Base-by-base conservation (phyloP, 2,797 vertebrate species). In the Rallus crepitans region DNA sequence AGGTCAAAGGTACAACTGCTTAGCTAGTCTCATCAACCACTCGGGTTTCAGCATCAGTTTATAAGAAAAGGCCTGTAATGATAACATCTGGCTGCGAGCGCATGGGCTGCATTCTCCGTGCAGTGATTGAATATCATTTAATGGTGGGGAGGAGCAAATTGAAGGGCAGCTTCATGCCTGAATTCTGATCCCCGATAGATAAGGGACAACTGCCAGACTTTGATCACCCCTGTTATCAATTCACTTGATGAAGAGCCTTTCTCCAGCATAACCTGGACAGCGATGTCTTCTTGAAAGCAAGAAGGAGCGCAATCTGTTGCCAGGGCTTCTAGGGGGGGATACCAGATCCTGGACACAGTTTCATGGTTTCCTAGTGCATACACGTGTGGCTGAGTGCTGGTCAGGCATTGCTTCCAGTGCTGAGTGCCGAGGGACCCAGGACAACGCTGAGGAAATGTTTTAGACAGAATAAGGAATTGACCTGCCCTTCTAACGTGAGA, bases 1-100 rank as follows among this genome's bases (percentile, higher is more conserved):
- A 71, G 98, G 98, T 98, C 98, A 98, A 97, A 98, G 98, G 98
- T 98, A 98, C 98, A 98, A 98, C 98, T 98, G 98, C 98, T 98
- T 98, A 98, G 98, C 98, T 95, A 96, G 98, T 97, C 98, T 98
- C 98, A 98, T 98, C 98, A 98, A 98, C 97, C 98, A 97, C 98
- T 98, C 98, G 55, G 96, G 97, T 98, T 98, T 98, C 98, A 98
- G 96, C 94, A 95, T 97, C 94, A 94, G 98, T 98, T 98, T 98
- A 98, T 98, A 98, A 97, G 98, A 98, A 97, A 98, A 97, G 97
- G 98, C 94, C 98, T 95, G 96, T 96, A 96, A 96, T 98, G 98
- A 98, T 98, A 98, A 98, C 98, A 98, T 98, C 98, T 98, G 98
- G 98, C 98, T 97, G 98, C 33, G 59, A 96, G 97, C 96, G 91